phyloP scores from a whole-genome alignment of 2,797 vertebrate genomes.

The Ciconia nigra region DNA sequence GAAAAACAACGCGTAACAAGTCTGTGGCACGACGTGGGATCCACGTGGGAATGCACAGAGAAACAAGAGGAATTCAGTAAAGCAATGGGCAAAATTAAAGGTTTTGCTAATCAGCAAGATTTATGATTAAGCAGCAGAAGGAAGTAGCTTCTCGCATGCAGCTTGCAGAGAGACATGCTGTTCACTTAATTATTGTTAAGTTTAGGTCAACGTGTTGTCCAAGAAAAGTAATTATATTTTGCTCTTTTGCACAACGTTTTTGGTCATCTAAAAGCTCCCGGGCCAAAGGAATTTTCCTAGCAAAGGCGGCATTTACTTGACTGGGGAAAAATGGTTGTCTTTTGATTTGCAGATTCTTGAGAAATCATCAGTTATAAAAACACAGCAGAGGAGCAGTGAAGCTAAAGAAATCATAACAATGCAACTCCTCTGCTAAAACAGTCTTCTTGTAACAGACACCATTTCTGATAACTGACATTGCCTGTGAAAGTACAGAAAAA shows the following conservation, averaged over 20 bases:
- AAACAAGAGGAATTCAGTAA: neutral
- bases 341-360: neutral
- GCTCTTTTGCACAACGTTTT: neutral
- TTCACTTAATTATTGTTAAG: neutral
- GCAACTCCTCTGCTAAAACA: neutral
- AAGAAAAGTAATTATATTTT: neutral
- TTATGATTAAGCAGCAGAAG: neutral
- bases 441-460: neutral
- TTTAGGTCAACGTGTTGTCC: neutral
- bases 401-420: neutral
- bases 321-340: neutral
- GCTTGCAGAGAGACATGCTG: neutral
- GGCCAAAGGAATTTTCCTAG: neutral
- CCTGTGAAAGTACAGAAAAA: neutral
- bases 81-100: neutral
- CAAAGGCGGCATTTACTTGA: neutral
- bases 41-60: neutral
- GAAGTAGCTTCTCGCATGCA: neutral
- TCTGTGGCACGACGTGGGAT: rapidly evolving
- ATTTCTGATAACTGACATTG: neutral
- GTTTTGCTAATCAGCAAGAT: neutral
- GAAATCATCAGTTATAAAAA: neutral
- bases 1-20: neutral
- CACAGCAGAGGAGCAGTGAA: neutral
- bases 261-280: neutral